Evolutionary conservation across 2,888 invertebrate genomes (phyloP).

Genomic region (Cryptophagus acutangulus): DNA sequence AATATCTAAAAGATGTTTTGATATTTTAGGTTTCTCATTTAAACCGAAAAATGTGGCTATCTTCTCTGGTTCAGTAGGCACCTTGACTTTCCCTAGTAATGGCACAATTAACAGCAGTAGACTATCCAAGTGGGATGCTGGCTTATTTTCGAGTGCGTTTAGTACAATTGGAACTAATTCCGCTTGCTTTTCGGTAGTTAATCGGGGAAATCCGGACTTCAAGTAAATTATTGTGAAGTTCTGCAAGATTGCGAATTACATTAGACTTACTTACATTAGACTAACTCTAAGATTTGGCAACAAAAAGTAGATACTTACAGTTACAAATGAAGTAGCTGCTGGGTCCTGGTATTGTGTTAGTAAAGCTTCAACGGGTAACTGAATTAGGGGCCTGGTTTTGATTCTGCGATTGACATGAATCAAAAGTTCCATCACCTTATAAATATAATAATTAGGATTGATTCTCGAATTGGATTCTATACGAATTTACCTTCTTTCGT

Average conservation of each 20-base stretch:
- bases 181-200: slow-evolving; percentile 69
- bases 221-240: slow-evolving; percentile 93
- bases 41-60: slow-evolving; percentile 63
- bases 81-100: slow-evolving; percentile 66
- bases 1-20: slow-evolving; percentile 66
- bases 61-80: slow-evolving; percentile 60
- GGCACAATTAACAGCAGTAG: slow-evolving; percentile 77
- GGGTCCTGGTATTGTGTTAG: slow-evolving; percentile 76
- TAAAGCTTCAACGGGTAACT: slow-evolving; percentile 80
- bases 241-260: too few relatives aligned
- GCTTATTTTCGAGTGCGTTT: slow-evolving; percentile 73
- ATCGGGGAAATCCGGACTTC: slow-evolving; percentile 83
- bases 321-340: slow-evolving; percentile 70
- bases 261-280: slow-evolving; percentile 21
- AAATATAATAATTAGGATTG: slow-evolving; percentile 52
- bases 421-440: slow-evolving; percentile 89
- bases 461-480: too few relatives aligned
- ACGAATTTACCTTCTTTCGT: slow-evolving; percentile 52
- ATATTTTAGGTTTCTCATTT: slow-evolving; percentile 65
- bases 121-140: slow-evolving; percentile 80
- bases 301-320: too few relatives aligned
- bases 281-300: neutral
- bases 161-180: slow-evolving; percentile 70
- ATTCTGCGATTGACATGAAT: slow-evolving; percentile 88
- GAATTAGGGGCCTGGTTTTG: slow-evolving; percentile 76